A percentile compares a stretch with the other conserved stretches of the same genome.
Evolutionary conservation across 2,113 vertebrate species (phyloP).

Genomic region (Ptilorrhoa leucosticta): DNA sequence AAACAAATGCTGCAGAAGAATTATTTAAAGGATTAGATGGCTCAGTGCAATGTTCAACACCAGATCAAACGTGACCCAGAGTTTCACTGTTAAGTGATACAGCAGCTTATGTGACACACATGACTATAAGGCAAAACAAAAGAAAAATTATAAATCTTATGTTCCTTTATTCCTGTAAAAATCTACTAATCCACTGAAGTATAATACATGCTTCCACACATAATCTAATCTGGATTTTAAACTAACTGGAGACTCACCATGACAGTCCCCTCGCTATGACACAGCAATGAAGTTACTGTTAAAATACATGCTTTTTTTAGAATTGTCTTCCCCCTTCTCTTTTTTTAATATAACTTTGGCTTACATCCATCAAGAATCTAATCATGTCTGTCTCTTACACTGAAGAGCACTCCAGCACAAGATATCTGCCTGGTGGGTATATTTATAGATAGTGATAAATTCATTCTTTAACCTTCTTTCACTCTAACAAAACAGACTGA

Average conservation of each 20-base stretch:
- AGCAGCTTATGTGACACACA: neutral
- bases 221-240: neutral
- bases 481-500: neutral
- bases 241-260: neutral
- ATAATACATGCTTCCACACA: neutral
- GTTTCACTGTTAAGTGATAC: neutral
- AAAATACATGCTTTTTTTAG: neutral
- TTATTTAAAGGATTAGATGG: neutral
- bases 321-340: neutral
- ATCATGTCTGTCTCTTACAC: neutral
- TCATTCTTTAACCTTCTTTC: neutral
- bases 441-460: conserved; percentile 27
- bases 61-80: neutral
- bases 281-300: neutral
- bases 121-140: neutral
- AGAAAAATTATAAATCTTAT: neutral
- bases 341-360: neutral
- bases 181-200: neutral
- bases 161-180: neutral
- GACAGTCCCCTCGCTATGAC: neutral
- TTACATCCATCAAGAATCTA: neutral
- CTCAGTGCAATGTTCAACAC: neutral
- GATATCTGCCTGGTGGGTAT: neutral
- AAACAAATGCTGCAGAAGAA: neutral
- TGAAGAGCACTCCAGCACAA: neutral